phyloP scores from a whole-genome alignment of 2,797 vertebrate genomes.

The Melanotaenia parkinsoni region DNA sequence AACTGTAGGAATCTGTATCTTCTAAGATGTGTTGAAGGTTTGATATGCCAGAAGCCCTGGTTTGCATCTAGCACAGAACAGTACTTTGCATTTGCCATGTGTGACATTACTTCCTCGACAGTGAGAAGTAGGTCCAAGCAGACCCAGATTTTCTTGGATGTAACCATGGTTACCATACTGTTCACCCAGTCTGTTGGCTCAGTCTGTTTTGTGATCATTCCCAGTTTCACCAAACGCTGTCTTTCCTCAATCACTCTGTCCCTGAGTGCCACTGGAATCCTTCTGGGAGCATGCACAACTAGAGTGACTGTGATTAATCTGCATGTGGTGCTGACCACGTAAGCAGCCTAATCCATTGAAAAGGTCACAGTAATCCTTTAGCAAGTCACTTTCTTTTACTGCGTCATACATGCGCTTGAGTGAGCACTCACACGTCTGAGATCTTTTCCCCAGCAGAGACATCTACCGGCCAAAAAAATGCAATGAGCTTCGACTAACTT shows the following conservation, averaged over 20 bases:
- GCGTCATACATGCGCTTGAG: no score
- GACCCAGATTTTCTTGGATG: background rate
- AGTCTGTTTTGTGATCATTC: background rate
- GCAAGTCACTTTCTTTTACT: background rate
- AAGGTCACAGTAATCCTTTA: background rate
- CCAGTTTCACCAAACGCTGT: background rate
- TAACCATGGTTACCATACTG: background rate
- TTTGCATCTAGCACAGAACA: conserved; percentile 10
- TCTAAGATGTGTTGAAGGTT: background rate
- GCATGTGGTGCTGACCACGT: background rate
- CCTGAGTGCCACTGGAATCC: background rate
- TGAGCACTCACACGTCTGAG: background rate
- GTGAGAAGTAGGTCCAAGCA: background rate
- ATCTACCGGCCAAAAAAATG: background rate
- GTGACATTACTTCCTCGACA: background rate
- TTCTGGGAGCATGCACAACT: conserved; percentile 1
- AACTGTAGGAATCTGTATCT: background rate
- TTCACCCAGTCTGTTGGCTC: background rate
- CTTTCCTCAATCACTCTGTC: conserved; percentile 6
- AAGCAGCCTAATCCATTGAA: conserved; percentile 7
- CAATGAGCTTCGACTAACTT: background rate
- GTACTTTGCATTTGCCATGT: background rate
- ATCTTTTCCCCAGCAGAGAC: background rate
- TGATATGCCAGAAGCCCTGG: background rate
- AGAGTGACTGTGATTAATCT: background rate